Percentiles rank a stretch among this genome's conserved stretches.
Conservation (phyloP, 2,113 vertebrate genomes). For the Eira barbara region DNA sequence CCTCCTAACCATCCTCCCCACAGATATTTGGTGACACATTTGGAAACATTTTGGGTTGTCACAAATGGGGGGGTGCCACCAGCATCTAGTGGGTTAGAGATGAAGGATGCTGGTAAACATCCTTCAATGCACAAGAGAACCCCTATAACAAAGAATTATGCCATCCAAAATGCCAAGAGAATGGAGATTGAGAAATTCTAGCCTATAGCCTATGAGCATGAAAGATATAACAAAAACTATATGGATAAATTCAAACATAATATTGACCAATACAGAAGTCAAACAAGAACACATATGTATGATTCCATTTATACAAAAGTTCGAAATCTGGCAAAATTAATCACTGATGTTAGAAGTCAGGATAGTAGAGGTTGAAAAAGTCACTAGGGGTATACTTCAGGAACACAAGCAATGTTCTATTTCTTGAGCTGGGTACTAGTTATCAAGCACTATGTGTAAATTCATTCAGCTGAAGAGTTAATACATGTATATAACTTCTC, state of each 20-base stretch:
- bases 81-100: not conserved
- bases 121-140: not conserved
- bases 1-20: rapidly evolving
- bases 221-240: not conserved
- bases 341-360: not conserved
- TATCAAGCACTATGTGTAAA: not conserved
- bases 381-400: not conserved
- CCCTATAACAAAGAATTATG: not conserved
- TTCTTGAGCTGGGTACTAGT: constrained; percentile 1
- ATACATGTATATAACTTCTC: not conserved
- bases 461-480: not conserved
- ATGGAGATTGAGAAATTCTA: not conserved
- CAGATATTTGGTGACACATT: not conserved
- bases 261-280: not conserved
- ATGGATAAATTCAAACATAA: not conserved
- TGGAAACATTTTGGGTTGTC: not conserved
- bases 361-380: not conserved
- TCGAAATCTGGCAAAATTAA: constrained; percentile 1
- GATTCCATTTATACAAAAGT: not conserved
- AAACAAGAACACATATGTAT: not conserved
- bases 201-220: not conserved
- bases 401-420: not conserved
- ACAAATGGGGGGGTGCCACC: not conserved
- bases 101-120: not conserved
- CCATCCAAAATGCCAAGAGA: not conserved